Base-by-base conservation (phyloP, 2,113 vertebrate species). In the Nibea coibor region DNA sequence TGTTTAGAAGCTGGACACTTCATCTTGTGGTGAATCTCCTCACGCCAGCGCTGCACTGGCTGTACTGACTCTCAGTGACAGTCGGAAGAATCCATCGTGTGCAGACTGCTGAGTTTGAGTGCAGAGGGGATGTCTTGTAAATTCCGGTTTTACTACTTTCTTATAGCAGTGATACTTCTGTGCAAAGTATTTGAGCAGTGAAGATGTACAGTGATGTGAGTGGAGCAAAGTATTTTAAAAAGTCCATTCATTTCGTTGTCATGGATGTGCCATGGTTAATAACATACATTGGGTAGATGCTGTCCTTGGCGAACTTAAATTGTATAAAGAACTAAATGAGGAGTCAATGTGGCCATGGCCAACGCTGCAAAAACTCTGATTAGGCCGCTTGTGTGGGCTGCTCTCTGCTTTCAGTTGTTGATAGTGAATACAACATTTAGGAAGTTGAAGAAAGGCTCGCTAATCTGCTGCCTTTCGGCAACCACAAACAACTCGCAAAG, bases 401-500 rank as follows among this genome's bases (percentile, higher is more conserved):
- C 35, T 43, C 42, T 63, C 28, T 45, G 12, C 7, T 9, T 12
- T n/a, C 15, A 10, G 62, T 24, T 75, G 71, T 85, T 82, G 71
- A 76, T 59, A 72, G 71, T 72, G 64, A 79, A 82, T 20, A 58
- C 39, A 64, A 16, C 62, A 45, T 64, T 45, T 65, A 65, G 82
- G 82, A 82, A 82, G 66, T 26, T 15, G 16, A 72, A 28, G 50
- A 31, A 75, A 84, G 61, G 22, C 70, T 84, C 78, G 10, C 14
- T 87, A 81, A 87, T 82, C 78, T 75, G 54, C 48, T 84, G 78
- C 24, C 51, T 78, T 79, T 69, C 19, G 64, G 54, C 17, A 62
- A 72, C 73, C 54, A 58, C 68, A 75, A 45, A 56, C 59, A 64
- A 20, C n/a, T 61, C 19, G n/a, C 75, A 65, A 71, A 86, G 73